Conservation (phyloP, 2,797 vertebrate genomes). For the Philypnodon macrostomus region DNA sequence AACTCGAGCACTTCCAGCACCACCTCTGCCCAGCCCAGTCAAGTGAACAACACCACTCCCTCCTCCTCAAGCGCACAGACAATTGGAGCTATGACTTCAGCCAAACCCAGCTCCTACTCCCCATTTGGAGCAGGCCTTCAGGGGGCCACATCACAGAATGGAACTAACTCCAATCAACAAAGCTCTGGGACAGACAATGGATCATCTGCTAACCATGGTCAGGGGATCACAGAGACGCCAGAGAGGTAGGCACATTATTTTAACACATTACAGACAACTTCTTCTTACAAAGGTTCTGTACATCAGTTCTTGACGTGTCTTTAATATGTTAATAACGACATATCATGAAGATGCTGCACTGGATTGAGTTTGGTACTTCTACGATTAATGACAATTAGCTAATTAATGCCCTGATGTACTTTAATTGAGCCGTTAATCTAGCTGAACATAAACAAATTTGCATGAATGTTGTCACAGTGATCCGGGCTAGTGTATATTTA, state of each 20-base stretch:
- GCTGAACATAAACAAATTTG: too few species aligned
- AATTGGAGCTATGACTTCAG: conserved; percentile 77
- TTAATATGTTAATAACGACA: too few species aligned
- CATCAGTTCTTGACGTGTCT: too few species aligned
- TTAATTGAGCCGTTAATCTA: too few species aligned
- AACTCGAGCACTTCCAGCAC: conserved; percentile 73
- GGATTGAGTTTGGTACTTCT: too few species aligned
- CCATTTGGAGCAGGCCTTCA: conserved; percentile 81
- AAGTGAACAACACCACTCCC: conserved; percentile 81
- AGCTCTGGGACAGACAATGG: conserved; percentile 75
- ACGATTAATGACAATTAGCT: too few species aligned
- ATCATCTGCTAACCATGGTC: conserved; percentile 73
- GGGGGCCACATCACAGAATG: conserved; percentile 74
- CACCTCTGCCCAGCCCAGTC: conserved; percentile 75
- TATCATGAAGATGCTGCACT: too few species aligned
- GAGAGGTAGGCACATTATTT: conserved; percentile 97
- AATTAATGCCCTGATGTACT: too few species aligned
- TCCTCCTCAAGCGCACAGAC: conserved; percentile 70
- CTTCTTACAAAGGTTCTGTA: too few species aligned
- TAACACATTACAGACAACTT: too few species aligned
- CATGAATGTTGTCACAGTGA: too few species aligned
- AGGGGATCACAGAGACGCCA: conserved; percentile 78
- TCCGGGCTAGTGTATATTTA: too few species aligned
- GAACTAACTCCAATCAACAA: conserved; percentile 81
- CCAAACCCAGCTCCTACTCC: conserved; percentile 88